Evolutionary conservation across 2,888 invertebrate genomes (phyloP), one percentile per base, ranked within the genome.

Genomic region (Troides aeacus): DNA sequence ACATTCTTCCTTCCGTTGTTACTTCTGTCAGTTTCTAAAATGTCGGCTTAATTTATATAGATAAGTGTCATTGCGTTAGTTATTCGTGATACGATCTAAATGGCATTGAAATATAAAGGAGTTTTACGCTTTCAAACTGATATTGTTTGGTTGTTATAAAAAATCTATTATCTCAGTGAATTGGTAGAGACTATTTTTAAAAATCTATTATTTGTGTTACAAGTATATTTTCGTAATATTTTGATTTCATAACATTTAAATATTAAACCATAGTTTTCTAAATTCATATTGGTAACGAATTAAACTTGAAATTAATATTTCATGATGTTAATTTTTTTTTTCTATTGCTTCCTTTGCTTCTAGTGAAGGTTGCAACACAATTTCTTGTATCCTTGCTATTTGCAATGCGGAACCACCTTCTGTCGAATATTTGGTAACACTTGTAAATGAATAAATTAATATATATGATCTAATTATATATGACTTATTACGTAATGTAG

Each of bases 1-100:
- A 72, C 83, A 84, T 86, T 82, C 86, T 88, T 87, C 84, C 89
- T 90, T 90, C 90, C 90, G 88, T 75, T 78, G 68, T 69, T 71
- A 74, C 75, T 76, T 77, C 81, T 81, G 83, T 80, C 75, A 69
- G 72, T 74, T 69, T 73, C 71, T 71, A 68, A 65, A 66, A 63
- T 60, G 68, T 64, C 60, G 36, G 36, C 30, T 46, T 59, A 59
- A 59, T 64, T 56, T 50, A 65, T 68, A 64, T 21, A 24, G 58
- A 69, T n/a, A 64, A 39, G 42, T 62, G 53, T 61, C 53, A 53
- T 63, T 53, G 39, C 36, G 67, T 66, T 66, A 36, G 53, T 39
- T 59, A 21, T 61, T 56, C 67, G 62, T 67, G 67, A 60, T 70
- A 67, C 60, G 67, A 68, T 70, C 72, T 57, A 71, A 70, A 68